Evolutionary conservation across 2,113 vertebrate species (phyloP).

Genomic region (Eubucco bourcierii): DNA sequence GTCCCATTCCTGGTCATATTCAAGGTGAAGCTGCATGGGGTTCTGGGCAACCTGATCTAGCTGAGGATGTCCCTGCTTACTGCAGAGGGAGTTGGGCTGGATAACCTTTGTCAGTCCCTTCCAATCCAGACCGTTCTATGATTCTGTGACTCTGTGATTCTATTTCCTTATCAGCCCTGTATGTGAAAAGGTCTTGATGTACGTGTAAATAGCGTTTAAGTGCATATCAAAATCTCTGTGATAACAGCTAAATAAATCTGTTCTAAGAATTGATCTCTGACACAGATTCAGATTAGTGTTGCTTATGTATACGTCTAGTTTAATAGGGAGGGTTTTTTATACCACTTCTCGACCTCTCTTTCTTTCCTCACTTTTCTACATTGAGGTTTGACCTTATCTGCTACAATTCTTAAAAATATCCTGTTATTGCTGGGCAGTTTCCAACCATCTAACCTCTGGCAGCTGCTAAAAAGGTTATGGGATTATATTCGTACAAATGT

Average conservation of each 20-base stretch:
- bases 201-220: neutral
- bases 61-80: no score
- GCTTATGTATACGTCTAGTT: neutral
- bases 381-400: neutral
- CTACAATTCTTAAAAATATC: neutral
- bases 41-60: no score
- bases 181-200: neutral
- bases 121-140: no score
- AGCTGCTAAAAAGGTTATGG: neutral
- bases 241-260: neutral
- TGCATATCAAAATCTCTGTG: neutral
- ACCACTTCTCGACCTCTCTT: neutral
- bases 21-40: no score
- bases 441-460: neutral
- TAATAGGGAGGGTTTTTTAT: neutral
- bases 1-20: no score
- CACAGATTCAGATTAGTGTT: neutral
- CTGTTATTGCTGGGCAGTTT: neutral
- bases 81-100: no score
- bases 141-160: neutral
- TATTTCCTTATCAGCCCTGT: neutral
- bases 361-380: neutral
- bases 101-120: no score
- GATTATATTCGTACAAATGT: neutral
- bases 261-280: neutral